These are phyloP conservation scores for Cheiracanthium punctorium DNA, from an alignment of 2,888 invertebrate genomes.

Conservation along the genomic window DNA sequence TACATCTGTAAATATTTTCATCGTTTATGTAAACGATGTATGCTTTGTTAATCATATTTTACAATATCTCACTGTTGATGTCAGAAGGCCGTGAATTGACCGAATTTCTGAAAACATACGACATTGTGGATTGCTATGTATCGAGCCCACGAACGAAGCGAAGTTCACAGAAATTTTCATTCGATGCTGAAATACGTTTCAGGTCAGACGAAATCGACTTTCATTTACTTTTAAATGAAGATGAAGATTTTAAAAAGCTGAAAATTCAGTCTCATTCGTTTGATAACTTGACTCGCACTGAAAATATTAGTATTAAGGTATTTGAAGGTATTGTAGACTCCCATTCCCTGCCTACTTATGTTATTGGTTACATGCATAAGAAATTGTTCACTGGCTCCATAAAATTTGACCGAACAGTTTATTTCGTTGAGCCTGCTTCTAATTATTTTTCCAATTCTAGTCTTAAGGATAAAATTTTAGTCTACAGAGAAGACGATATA, in stretches of 20 bases:
- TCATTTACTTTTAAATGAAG: neutral
- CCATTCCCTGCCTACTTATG: neutral
- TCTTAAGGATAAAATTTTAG: slow-evolving; percentile 19
- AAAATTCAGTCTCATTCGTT: neutral
- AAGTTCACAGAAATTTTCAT: neutral
- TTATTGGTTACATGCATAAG: slow-evolving; percentile 29
- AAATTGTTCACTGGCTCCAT: slow-evolving; percentile 32
- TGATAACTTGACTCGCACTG: neutral
- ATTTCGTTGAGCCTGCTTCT: slow-evolving; percentile 47
- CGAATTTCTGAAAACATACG: neutral
- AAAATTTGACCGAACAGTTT: neutral
- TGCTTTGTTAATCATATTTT: no score
- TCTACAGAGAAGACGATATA: slow-evolving; percentile 39
- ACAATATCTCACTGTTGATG: no score
- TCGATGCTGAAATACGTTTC: neutral
- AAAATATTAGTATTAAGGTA: neutral
- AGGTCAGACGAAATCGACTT: neutral
- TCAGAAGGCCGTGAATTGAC: no score
- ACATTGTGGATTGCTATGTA: neutral
- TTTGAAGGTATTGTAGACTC: slow-evolving; percentile 29
- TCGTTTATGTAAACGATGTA: no score
- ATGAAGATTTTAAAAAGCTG: neutral
- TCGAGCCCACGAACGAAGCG: neutral
- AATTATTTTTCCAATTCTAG: neutral
- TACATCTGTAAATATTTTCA: no score